Conservation (phyloP, 2,888 invertebrate species). For the Microchrysa polita region DNA sequence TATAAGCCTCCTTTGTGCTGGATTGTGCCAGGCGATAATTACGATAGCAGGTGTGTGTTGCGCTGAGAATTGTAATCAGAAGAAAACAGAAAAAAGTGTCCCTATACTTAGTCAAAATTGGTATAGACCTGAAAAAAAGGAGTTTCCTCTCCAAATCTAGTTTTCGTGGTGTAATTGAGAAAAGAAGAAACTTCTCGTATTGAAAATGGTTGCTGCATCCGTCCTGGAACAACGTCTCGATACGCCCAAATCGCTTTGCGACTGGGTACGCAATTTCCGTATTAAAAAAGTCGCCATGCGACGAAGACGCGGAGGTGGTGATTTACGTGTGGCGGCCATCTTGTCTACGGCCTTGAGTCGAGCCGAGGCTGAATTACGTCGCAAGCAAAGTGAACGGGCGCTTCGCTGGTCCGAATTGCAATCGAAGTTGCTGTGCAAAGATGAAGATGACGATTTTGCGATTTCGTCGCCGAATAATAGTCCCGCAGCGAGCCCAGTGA, state of each 20-base stretch:
- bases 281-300: slow-evolving; percentile 66
- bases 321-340: slow-evolving; percentile 69
- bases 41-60: slow-evolving; percentile 42
- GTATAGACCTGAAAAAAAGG: background rate
- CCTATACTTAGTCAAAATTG: slow-evolving; percentile 3
- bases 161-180: background rate
- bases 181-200: background rate
- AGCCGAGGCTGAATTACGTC: slow-evolving; percentile 67
- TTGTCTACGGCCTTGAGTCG: slow-evolving; percentile 66
- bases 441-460: too few species aligned
- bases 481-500: background rate
- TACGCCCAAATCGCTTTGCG: slow-evolving; percentile 50
- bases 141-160: background rate
- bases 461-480: too few species aligned
- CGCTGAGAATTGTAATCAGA: slow-evolving; percentile 19
- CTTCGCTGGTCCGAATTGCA: slow-evolving; percentile 66
- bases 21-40: slow-evolving; percentile 31
- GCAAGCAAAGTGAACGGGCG: slow-evolving; percentile 67
- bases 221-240: slow-evolving; percentile 25
- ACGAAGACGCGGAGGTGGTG: slow-evolving; percentile 65
- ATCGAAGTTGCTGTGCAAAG: slow-evolving; percentile 54
- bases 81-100: slow-evolving; percentile 15
- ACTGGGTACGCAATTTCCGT: slow-evolving; percentile 70
- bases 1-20: too few species aligned
- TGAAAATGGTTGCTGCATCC: slow-evolving; percentile 14